Base-by-base conservation (phyloP, 23 tunicate genomes). In the Styela plicata region DNA sequence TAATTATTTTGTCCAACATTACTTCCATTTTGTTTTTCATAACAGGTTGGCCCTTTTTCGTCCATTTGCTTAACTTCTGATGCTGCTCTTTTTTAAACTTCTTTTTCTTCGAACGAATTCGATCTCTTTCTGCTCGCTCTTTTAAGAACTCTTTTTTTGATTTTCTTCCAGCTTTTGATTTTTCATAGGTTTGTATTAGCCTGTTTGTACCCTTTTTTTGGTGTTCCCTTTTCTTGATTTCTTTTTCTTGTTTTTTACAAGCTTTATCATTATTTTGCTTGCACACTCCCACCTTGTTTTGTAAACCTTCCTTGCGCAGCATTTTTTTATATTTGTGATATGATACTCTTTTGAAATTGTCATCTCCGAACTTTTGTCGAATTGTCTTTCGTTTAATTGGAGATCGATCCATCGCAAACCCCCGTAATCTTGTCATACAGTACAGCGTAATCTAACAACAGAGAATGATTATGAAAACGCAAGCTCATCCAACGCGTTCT, bases 11-110 rank as follows among this genome's bases (percentile, higher is more conserved):
- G 33, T 84, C 70, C 7, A 92, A 64, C 69, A 92, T 78, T 63
- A 83, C 7, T 16, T 92, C 83, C 34, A 92, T 80, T 52, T 69
- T 83, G 62, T 87, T 83, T 69, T 68, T 81, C 97, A 92, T 92
- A 10, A 92, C 44, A 1, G 97, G 97, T 62, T 92, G 97, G 28
- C 97, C 97, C 74, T 87, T 92, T 34, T 79, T 25, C 1, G 97
- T 92, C 32, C 78, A 52, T 34, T 79, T 86, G 18, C 63, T 74
- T 36, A 92, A 64, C 63, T 87, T 92, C 33, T 68, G 79, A 34
- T 87, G 88, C 17, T 34, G 52, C 1, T 79, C 33, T 19, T 26
- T 70, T 61, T 80, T 79, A 27, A 80, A 36, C 62, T 80, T 84
- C 33, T 74, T 65, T 36, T 92, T 92, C 63, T 80, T 44, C 25